Base-by-base conservation (phyloP, 1,140 invertebrate species). In the Physella acuta region DNA sequence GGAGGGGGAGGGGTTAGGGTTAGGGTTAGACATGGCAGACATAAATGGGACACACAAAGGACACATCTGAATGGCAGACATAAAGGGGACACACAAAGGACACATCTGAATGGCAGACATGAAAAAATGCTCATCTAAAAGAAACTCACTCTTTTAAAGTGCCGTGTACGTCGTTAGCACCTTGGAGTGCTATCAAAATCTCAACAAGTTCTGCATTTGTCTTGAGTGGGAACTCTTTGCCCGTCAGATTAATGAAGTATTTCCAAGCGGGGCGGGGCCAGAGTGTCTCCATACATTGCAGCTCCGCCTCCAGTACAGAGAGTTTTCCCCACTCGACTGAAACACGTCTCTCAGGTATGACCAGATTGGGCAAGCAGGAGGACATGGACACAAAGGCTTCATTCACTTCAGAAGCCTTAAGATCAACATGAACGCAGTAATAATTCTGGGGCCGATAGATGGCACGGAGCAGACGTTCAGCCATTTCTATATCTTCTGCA, bases 391-490 rank as follows among this genome's bases (percentile, higher is more conserved):
- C 20, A 14, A 78, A n/a, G 0, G 68, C 68, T 0, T 61, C 24
- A 49, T 52, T 56, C 16, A 79, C 70, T 0, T 68, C 24, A 8
- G 20, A 20, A 3, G 52, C 39, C 67, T 83, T 82, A 0, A 17
- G 28, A 62, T 83, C 81, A 0, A 82, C 69, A 56, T 83, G 81
- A 26, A 83, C 70, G 63, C 81, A 83, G 62, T 81, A 83, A 3
- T 68, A 67, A 61, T 83, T 82, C 33, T 82, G 78, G 16, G 80
- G 80, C n/a, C 75, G 67, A 55, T 81, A 82, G n/a, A 82, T 74
- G 1, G 75, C 73, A n/a, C 73, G 66, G 2, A 81, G 51, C 2
- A 81, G 60, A 20, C 52, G 28, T 8, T 63, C 24, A 2, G 39
- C 64, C 64, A 81, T 80, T 37, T 75, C 68, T 0, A 78, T 63